A percentile compares a stretch with the other conserved stretches of the same genome.
Conservation (phyloP, 1,140 invertebrate genomes). For the Tribolium castaneum region DNA sequence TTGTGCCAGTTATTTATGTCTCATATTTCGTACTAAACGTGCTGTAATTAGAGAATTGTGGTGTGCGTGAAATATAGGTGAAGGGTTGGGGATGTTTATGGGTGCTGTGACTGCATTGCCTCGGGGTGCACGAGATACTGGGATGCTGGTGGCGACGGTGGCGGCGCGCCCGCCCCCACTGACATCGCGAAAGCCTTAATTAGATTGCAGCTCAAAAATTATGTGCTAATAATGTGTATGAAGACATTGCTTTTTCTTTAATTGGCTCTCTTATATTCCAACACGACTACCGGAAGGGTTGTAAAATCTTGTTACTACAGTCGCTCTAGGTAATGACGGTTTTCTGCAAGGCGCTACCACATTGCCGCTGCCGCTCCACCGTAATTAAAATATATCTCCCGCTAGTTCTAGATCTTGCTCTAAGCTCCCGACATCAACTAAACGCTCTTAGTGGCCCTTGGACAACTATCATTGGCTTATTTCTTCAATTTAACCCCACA, state of each 20-base stretch:
- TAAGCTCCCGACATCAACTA: too few species aligned
- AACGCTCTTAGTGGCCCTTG: too few species aligned
- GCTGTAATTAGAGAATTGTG: conserved; percentile 64
- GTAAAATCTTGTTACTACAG: conserved; percentile 28
- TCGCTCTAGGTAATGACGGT: conserved; percentile 19
- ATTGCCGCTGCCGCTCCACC: not conserved
- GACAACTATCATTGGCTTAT: not conserved
- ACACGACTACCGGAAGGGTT: conserved; percentile 27
- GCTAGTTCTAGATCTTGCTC: too few species aligned
- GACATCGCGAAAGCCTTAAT: conserved; percentile 23
- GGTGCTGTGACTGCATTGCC: conserved; percentile 51
- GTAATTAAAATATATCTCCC: conserved; percentile 15
- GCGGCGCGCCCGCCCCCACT: not conserved
- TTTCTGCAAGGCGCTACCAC: conserved; percentile 6
- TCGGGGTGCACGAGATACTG: conserved; percentile 27
- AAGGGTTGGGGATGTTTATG: conserved; percentile 58
- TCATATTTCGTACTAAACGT: conserved; percentile 64
- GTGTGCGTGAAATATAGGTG: conserved; percentile 63
- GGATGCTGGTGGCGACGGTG: not conserved
- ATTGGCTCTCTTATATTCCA: conserved; percentile 31
- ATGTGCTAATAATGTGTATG: conserved; percentile 35
- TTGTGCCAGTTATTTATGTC: conserved; percentile 62
- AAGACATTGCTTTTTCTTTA: conserved; percentile 36
- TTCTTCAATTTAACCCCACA: not conserved
- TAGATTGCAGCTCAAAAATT: conserved; percentile 35